Base-by-base conservation (phyloP, 2,888 invertebrate genomes). In the Meliscaeva auricollis region DNA sequence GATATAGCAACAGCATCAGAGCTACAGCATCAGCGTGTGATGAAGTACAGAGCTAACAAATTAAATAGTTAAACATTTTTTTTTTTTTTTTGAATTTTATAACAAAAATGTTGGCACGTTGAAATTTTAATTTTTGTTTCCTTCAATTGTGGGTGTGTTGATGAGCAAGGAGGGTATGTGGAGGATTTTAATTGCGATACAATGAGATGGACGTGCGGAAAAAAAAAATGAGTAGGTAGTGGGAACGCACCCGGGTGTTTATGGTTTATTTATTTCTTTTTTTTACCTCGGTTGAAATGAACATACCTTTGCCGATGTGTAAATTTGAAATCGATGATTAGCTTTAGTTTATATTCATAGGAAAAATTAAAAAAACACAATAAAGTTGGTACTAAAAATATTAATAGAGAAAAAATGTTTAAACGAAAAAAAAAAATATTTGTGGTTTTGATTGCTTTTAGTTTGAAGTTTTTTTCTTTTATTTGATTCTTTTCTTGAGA, bases 21-120 rank as follows among this genome's bases (percentile, higher is more conserved):
- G 15, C 30, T 26, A 26, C 41, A 56, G 20, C 30, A n/a, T n/a
- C n/a, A 35, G 30, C 17, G 50, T 75, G 69, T 70, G 76, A 81
- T 64, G 32, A 70, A 81, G 70, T 70, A 41, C 81, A 81, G 72
- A 76, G 52, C 66, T 46, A 52, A 35, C 70, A 66, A 66, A 58
- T 58, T 52, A 50, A 66, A 72, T 64, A 50, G 76, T 72, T 82
- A 72, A 58, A 58, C 52, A 60, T 20, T 60, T 66, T 66, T 74
- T 80, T 69, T 76, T 81, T 79, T 46, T 78, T 78, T 22, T 38
- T 26, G 26, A 38, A 20, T 41, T 64, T 46, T 46, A 64, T 32
- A 30, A 13, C 6, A 64, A 46, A 56, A 38, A 81, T 75, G 62
- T 56, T 81, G 69, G 56, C 56, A 46, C 48, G 62, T 69, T 26